phyloP scores from a whole-genome alignment of 2,113 vertebrate genomes.

The Colius striatus region DNA sequence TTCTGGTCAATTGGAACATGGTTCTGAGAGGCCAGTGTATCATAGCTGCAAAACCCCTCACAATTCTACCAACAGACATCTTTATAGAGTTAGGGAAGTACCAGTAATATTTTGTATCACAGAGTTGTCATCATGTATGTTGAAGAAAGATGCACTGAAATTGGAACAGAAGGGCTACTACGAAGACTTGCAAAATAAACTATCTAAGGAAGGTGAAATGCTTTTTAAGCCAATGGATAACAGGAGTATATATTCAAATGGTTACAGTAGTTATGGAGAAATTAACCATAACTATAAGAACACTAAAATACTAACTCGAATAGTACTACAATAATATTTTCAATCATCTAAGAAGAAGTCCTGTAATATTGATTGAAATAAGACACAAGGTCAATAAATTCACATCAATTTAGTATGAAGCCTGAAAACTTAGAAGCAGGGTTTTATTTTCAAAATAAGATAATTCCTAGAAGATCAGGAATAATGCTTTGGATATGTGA shows the following conservation, averaged over 20 bases:
- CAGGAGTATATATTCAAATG: not conserved
- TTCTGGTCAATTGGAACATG: not conserved
- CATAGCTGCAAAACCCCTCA: not conserved
- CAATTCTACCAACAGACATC: not conserved
- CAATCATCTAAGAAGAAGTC: not conserved
- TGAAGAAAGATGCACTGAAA: not conserved
- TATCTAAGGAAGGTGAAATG: not conserved
- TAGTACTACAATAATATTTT: not conserved
- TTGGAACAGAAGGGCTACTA: not conserved
- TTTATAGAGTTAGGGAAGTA: not conserved
- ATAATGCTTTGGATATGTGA: not conserved
- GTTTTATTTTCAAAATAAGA: not conserved
- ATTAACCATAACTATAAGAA: not conserved
- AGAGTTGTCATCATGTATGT: not conserved
- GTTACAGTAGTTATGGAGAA: not conserved
- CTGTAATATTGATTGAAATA: not conserved
- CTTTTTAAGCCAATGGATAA: not conserved
- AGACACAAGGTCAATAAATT: not conserved
- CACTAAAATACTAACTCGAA: not conserved
- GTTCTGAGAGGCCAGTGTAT: not conserved
- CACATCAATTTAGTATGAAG: not conserved
- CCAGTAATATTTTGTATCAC: not conserved
- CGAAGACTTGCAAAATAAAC: not conserved
- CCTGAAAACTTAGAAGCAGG: not conserved
- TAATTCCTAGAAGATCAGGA: not conserved